Evolutionary conservation across 2,113 vertebrate genomes (phyloP).

Genomic region (Tyto alba): DNA sequence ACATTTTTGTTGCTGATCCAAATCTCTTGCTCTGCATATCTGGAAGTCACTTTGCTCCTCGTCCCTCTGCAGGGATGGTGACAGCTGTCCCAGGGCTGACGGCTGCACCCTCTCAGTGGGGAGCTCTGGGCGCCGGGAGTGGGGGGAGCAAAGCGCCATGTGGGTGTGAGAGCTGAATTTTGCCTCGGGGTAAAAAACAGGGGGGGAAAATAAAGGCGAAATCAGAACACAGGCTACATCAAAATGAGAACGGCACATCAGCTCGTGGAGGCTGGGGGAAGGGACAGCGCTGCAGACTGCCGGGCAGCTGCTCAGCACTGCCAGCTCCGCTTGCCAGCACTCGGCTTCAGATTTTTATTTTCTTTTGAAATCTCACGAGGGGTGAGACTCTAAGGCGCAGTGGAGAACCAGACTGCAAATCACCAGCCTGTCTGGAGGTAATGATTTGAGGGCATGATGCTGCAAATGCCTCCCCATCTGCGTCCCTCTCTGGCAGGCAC

Average conservation of each 20-base stretch:
- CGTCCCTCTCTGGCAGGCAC: neutral
- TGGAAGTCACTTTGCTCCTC: neutral
- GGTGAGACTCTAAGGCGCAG: neutral
- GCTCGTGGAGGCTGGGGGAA: accelerated
- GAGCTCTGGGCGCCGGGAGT: neutral
- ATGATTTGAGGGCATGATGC: neutral
- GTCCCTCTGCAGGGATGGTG: neutral
- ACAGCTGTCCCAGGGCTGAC: neutral
- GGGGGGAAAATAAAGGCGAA: neutral
- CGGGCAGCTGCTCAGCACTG: neutral
- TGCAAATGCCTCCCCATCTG: neutral
- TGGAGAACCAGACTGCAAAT: neutral
- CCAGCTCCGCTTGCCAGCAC: neutral
- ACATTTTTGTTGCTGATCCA: neutral
- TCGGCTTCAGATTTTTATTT: neutral
- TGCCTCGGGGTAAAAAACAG: neutral
- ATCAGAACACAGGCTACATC: neutral
- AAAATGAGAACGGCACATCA: neutral
- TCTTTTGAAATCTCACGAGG: neutral
- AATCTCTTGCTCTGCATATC: neutral
- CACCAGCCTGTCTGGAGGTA: neutral
- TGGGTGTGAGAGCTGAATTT: neutral
- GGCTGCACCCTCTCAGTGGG: neutral
- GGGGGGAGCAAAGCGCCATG: neutral
- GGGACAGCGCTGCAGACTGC: neutral